Conservation (phyloP, 2,888 invertebrate genomes). For the Melangyna quadrimaculata region DNA sequence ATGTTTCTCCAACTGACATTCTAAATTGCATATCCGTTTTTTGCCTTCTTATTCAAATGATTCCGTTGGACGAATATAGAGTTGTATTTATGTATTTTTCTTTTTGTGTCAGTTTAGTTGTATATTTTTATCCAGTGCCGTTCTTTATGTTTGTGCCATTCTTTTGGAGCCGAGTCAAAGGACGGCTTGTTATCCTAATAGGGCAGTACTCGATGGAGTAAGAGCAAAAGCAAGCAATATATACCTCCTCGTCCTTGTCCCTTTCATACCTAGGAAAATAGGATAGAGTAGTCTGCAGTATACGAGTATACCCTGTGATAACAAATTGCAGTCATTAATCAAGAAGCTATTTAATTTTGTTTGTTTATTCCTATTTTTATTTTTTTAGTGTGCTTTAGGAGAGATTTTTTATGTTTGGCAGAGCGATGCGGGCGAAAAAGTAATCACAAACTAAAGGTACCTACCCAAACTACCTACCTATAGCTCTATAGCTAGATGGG, state of each 20-base stretch:
- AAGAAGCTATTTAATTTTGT: slow-evolving; percentile 65
- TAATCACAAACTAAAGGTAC: slow-evolving; percentile 25
- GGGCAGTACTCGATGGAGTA: slow-evolving; percentile 34
- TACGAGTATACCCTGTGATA: slow-evolving; percentile 54
- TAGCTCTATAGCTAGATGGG: too few species aligned
- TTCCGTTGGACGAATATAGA: slow-evolving; percentile 38
- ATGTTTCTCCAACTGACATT: slow-evolving; percentile 70
- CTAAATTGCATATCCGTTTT: slow-evolving; percentile 67
- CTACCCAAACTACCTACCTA: too few species aligned
- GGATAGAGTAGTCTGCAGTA: neutral
- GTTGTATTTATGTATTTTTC: neutral
- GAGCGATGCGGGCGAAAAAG: slow-evolving; percentile 9
- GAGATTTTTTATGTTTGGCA: neutral
- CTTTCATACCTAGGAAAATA: neutral
- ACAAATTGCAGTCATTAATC: slow-evolving; percentile 71
- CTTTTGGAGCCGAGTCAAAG: slow-evolving; percentile 40
- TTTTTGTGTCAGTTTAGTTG: slow-evolving; percentile 1
- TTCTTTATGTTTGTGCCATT: slow-evolving; percentile 5
- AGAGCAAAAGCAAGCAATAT: slow-evolving; percentile 22
- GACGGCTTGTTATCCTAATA: slow-evolving; percentile 47
- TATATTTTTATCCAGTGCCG: neutral
- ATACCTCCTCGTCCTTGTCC: neutral
- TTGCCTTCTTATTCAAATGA: slow-evolving; percentile 58
- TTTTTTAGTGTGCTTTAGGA: neutral
- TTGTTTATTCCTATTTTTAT: slow-evolving; percentile 18